Evolutionary conservation across 2,113 vertebrate species (phyloP).

Genomic region (Pelecanoides urinatrix): DNA sequence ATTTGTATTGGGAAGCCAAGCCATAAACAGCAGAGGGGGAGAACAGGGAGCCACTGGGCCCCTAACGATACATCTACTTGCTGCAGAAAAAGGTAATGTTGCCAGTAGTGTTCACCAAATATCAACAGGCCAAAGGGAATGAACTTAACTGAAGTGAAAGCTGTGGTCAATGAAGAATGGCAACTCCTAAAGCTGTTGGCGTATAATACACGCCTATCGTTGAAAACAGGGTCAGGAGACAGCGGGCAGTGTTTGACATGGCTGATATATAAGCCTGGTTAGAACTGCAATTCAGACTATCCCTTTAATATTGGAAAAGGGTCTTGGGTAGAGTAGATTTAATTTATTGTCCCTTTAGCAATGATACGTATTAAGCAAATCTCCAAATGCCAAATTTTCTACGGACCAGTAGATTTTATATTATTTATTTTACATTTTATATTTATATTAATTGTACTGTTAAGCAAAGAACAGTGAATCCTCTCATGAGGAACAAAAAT

Average conservation of each 20-base stretch:
- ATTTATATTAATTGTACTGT: not conserved
- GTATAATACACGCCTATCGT: not conserved
- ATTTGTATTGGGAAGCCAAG: not conserved
- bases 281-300: not conserved
- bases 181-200: not conserved
- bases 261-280: not conserved
- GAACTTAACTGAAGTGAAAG: not conserved
- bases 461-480: not conserved
- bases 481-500: not conserved
- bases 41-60: not conserved
- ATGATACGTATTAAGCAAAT: not conserved
- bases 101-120: constrained; percentile 6
- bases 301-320: not conserved
- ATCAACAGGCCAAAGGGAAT: not conserved
- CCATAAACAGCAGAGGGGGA: not conserved
- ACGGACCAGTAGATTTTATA: not conserved
- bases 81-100: not conserved
- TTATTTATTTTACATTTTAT: not conserved
- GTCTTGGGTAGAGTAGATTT: not conserved
- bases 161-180: not conserved
- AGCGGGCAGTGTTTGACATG: not conserved
- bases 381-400: not conserved
- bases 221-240: not conserved
- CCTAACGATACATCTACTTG: not conserved
- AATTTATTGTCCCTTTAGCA: not conserved